Conservation (phyloP, 2,888 invertebrate genomes). For the Eupelmus urozonus region DNA sequence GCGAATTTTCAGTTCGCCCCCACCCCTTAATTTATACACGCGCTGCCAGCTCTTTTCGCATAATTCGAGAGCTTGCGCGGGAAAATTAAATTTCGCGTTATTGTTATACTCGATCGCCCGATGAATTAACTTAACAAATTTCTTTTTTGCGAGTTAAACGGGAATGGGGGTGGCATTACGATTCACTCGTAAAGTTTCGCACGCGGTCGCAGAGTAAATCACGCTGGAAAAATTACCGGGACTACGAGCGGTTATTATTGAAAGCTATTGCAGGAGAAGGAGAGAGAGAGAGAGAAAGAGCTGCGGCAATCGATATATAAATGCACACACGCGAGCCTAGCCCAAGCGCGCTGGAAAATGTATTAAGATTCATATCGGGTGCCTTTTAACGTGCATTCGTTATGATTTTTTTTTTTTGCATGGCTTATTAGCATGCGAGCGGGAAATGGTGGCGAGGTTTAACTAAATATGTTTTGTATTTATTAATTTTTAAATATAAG, state of each 20-base stretch:
- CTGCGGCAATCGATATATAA: slow-evolving; percentile 8
- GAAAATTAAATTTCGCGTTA: slow-evolving; percentile 19
- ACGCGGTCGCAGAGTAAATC: slow-evolving; percentile 33
- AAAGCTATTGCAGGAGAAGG: background rate
- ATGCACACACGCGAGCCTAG: background rate
- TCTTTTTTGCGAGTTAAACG: background rate
- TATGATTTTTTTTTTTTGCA: slow-evolving; percentile 4
- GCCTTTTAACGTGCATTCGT: slow-evolving; percentile 13
- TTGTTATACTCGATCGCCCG: no score
- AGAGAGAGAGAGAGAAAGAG: background rate
- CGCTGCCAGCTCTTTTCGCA: no score
- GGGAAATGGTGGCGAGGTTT: background rate
- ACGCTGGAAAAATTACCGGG: slow-evolving; percentile 15
- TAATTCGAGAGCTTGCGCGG: background rate
- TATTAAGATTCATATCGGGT: slow-evolving; percentile 29
- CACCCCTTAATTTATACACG: slow-evolving; percentile 25
- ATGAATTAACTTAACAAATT: no score
- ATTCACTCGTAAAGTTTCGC: slow-evolving; percentile 20
- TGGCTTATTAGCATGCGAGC: background rate
- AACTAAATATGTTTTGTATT: background rate
- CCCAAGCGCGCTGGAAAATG: no score
- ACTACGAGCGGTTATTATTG: slow-evolving; percentile 17
- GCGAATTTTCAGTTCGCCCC: background rate
- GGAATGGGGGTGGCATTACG: background rate
- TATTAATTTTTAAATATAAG: slow-evolving; percentile 10